phyloP scores from a whole-genome alignment of 2,113 vertebrate genomes.

The Dromas ardeola region DNA sequence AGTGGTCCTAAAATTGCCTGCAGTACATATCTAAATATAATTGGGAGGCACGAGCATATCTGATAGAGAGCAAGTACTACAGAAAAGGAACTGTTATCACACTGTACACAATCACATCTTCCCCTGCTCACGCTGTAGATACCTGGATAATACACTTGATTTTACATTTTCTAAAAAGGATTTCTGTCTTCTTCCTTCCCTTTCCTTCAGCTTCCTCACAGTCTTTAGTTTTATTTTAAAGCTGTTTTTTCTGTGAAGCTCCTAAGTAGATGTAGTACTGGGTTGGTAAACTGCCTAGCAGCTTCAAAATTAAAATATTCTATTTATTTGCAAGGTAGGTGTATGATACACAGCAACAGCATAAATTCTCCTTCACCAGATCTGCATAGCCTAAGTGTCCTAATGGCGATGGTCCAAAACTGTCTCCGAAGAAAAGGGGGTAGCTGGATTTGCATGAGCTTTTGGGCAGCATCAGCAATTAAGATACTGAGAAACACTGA shows the following conservation, averaged over 20 bases:
- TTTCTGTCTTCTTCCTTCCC: background rate
- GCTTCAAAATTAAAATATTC: background rate
- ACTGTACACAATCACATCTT: background rate
- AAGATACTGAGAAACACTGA: background rate
- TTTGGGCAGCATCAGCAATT: background rate
- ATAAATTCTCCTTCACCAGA: background rate
- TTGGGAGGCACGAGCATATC: background rate
- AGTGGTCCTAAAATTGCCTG: slow-evolving; percentile 1
- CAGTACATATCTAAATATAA: background rate
- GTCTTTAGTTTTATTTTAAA: background rate
- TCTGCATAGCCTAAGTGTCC: background rate
- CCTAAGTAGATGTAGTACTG: background rate
- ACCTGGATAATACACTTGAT: background rate
- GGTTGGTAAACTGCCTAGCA: background rate
- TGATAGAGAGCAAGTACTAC: background rate
- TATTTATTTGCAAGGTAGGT: background rate
- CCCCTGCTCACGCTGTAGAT: background rate
- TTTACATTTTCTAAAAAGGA: background rate
- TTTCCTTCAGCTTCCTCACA: background rate
- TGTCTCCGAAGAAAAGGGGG: background rate
- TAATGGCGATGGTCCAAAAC: background rate
- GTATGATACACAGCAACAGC: background rate
- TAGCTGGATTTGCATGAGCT: background rate
- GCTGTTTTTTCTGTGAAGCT: background rate
- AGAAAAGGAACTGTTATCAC: background rate